Percentiles rank a stretch among this genome's conserved stretches.
Evolutionary conservation across 2,888 invertebrate genomes (phyloP).

Genomic region (Clistopyga incitator): DNA sequence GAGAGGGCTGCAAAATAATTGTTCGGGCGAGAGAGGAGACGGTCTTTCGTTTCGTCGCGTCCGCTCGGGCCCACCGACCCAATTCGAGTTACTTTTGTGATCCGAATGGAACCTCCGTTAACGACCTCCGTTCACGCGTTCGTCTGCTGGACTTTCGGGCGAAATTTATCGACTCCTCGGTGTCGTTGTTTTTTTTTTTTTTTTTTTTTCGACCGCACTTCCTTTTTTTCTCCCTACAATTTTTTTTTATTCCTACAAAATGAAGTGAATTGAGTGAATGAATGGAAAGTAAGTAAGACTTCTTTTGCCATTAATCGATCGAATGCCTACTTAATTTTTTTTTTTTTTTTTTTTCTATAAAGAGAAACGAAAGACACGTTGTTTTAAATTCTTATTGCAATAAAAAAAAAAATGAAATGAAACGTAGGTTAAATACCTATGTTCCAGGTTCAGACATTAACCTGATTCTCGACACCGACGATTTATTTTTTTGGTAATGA

Average conservation of each 20-base stretch:
- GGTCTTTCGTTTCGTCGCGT: conserved; percentile 67
- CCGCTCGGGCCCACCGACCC: conserved; percentile 73
- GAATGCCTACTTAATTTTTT: not conserved
- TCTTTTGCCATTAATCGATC: conserved; percentile 21
- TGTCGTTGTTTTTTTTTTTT: conserved; percentile 37
- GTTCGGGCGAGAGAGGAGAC: conserved; percentile 76
- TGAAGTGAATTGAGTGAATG: conserved; percentile 28
- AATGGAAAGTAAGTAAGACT: conserved; percentile 22
- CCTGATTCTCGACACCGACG: not conserved
- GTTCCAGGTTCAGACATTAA: not conserved
- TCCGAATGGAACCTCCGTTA: conserved; percentile 78
- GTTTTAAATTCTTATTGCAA: not conserved
- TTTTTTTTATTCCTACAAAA: conserved; percentile 26
- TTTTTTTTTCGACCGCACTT: conserved; percentile 8
- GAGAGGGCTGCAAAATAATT: conserved; percentile 79
- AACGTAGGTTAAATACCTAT: not conserved
- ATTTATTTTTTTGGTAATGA: not conserved
- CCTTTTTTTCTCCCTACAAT: conserved; percentile 32
- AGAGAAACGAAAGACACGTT: not conserved
- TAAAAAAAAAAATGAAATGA: not conserved
- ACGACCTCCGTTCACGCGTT: conserved; percentile 76
- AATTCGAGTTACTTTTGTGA: conserved; percentile 81
- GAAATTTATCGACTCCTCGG: conserved; percentile 74
- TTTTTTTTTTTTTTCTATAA: not conserved
- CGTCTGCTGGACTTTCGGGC: conserved; percentile 62